Conservation (phyloP, 2,888 invertebrate genomes). For the Galeopsomyia nigrocyanea region DNA sequence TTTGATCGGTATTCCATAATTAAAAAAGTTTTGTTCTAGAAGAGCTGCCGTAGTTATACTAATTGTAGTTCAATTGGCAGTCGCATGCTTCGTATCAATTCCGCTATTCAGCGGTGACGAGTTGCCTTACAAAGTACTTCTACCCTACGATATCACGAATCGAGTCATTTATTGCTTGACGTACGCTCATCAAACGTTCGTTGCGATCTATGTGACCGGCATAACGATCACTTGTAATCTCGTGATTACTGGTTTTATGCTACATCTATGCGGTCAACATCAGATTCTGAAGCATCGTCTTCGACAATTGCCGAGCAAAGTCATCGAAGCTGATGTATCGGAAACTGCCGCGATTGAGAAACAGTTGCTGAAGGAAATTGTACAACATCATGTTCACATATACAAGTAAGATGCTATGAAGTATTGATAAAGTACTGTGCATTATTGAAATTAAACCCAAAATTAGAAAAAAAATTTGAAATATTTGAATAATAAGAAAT, state of each 20-base stretch:
- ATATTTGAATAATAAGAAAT: too few species aligned
- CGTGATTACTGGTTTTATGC: slow-evolving; percentile 40
- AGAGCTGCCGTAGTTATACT: slow-evolving; percentile 16
- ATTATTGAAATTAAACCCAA: background rate
- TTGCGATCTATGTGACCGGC: background rate
- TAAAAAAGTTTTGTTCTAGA: slow-evolving; percentile 4
- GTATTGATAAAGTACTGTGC: too few species aligned
- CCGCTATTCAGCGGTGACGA: background rate
- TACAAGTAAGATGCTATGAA: slow-evolving; percentile 4
- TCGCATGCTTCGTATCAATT: background rate
- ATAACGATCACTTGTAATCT: slow-evolving; percentile 39
- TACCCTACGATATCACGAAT: slow-evolving; percentile 24
- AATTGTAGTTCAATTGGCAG: slow-evolving; percentile 2
- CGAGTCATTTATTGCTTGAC: slow-evolving; percentile 12
- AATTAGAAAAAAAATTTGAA: background rate
- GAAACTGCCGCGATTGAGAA: too few species aligned
- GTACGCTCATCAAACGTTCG: slow-evolving; percentile 26
- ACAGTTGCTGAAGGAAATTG: background rate
- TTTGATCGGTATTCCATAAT: background rate
- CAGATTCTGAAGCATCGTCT: slow-evolving; percentile 31
- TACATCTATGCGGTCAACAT: slow-evolving; percentile 45
- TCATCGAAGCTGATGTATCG: background rate
- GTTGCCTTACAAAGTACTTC: slow-evolving; percentile 28
- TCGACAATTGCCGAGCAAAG: background rate
- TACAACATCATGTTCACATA: slow-evolving; percentile 27